Evolutionary conservation across 37 sponge, comb jelly and placozoan genomes (phyloP).

Genomic region (Chondrilla cf. caribensis): DNA sequence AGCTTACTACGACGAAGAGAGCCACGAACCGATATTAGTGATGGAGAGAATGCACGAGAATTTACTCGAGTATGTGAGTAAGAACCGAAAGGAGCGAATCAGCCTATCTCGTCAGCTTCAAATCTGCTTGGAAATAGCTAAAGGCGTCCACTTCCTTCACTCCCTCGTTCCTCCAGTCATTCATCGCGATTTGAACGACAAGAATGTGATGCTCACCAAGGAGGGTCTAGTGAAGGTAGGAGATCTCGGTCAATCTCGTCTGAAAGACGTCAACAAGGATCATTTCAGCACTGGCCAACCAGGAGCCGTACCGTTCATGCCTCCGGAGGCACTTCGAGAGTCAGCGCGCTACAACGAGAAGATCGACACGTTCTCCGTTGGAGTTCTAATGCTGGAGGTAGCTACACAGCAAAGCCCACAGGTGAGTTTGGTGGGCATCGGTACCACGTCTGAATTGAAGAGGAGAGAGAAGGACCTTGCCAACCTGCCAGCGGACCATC

Average conservation of each 20-base stretch:
- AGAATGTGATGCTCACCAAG: neutral
- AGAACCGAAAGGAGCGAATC: neutral
- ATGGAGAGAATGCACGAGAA: neutral
- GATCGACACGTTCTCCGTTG: neutral
- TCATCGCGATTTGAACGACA: slow-evolving; percentile 4
- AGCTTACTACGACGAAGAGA: neutral
- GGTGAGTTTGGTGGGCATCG: neutral
- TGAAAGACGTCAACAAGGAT: neutral
- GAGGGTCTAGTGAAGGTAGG: neutral
- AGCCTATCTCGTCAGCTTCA: neutral
- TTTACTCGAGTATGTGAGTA: neutral
- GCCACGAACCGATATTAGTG: neutral
- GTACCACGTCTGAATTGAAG: neutral
- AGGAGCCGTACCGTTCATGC: neutral
- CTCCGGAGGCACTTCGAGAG: neutral
- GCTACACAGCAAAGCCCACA: neutral
- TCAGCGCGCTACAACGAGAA: neutral
- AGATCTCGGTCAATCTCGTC: slow-evolving; percentile 7
- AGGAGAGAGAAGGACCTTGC: neutral
- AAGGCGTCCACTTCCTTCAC: neutral
- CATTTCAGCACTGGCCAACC: neutral
- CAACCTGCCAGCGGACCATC: neutral
- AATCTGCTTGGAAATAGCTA: neutral
- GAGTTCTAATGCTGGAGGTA: slow-evolving; percentile 4
- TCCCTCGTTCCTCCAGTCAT: neutral